These are phyloP conservation scores for Hyla sarda DNA, from an alignment of 2,113 vertebrate genomes.

Conservation along the genomic window DNA sequence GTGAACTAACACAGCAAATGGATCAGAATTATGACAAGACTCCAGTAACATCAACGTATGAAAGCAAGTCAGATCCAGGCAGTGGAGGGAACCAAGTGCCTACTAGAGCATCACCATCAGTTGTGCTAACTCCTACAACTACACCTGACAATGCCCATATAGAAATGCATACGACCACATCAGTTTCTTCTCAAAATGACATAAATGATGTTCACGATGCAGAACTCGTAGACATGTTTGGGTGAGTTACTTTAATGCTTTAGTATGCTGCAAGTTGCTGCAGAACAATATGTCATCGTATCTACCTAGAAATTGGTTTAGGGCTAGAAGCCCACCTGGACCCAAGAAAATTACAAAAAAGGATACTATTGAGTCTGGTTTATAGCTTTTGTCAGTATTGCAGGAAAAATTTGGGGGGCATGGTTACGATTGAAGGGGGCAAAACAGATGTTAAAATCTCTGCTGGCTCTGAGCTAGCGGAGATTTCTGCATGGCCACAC, in stretches of 20 bases:
- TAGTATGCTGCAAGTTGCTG: background rate
- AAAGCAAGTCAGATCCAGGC: background rate
- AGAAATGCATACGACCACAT: background rate
- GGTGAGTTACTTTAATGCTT: constrained; percentile 19
- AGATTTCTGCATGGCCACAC: too few species aligned
- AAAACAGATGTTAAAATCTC: too few species aligned
- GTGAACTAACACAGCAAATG: background rate
- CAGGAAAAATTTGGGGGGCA: too few species aligned
- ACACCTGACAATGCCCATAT: background rate
- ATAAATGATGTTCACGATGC: background rate
- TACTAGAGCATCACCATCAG: background rate
- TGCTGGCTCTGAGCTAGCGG: too few species aligned
- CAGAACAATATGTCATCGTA: background rate
- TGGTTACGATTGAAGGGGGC: too few species aligned
- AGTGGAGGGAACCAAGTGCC: background rate
- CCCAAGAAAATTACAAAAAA: too few species aligned
- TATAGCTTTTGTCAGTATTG: too few species aligned
- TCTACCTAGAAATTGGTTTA: too few species aligned
- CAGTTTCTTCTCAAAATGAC: background rate
- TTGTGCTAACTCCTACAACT: background rate
- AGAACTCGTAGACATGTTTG: constrained; percentile 49
- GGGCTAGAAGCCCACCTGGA: too few species aligned
- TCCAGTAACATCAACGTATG: background rate
- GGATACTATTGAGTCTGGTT: too few species aligned
- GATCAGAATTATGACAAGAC: background rate